Evolutionary conservation across 1,140 invertebrate species (phyloP).

Genomic region (Cotesia glomerata): DNA sequence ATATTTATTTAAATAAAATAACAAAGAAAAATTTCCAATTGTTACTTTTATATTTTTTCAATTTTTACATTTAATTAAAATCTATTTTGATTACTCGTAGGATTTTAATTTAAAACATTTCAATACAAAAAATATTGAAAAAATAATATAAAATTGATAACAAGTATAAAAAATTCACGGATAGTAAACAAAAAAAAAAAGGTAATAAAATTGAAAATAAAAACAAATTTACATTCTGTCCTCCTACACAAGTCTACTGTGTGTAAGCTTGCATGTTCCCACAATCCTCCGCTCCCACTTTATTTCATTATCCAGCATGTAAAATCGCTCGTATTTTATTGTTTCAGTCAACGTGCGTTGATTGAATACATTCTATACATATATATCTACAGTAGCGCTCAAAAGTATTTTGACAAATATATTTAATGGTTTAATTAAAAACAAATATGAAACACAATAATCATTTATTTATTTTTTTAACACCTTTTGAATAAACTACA

Average conservation of each 20-base stretch:
- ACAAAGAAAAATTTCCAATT: too few species aligned
- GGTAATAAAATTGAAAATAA: neutral
- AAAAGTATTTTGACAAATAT: too few species aligned
- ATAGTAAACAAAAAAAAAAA: neutral
- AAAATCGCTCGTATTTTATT: constrained; percentile 14
- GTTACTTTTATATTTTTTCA: too few species aligned
- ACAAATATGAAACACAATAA: too few species aligned
- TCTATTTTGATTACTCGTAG: too few species aligned
- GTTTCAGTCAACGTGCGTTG: neutral
- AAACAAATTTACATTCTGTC: constrained; percentile 4
- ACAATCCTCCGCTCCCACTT: neutral
- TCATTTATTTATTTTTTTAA: too few species aligned
- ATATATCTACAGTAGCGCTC: too few species aligned
- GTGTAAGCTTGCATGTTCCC: constrained; percentile 8
- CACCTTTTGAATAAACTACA: too few species aligned
- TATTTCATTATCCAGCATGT: constrained; percentile 12
- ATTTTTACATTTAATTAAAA: too few species aligned
- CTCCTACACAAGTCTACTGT: neutral
- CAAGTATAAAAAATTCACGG: neutral
- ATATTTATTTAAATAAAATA: too few species aligned
- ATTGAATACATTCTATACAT: neutral
- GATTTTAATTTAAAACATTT: neutral
- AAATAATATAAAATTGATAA: neutral
- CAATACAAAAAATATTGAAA: neutral
- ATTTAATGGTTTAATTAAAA: too few species aligned